phyloP scores from a whole-genome alignment of 23 tunicate species.

The Oikopleura dioica region DNA sequence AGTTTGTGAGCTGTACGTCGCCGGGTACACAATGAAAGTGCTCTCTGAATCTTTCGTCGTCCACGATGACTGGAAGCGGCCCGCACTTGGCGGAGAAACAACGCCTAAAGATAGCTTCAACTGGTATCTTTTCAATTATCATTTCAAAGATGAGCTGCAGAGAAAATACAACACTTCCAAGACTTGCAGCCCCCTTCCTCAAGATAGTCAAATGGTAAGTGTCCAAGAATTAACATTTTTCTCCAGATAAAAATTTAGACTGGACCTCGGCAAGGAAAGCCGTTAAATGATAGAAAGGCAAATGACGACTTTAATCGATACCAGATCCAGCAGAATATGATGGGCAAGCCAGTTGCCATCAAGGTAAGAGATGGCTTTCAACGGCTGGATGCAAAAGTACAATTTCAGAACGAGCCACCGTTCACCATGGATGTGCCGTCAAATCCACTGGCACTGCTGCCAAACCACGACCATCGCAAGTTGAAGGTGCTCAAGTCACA shows the following conservation, averaged over 20 bases:
- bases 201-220: not conserved
- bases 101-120: constrained; percentile 21
- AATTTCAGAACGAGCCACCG: not conserved
- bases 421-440: not conserved
- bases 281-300: not conserved
- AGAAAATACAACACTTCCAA: constrained; percentile 54
- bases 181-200: constrained; percentile 44
- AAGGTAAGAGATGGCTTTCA: too few relatives aligned
- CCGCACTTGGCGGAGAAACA: not conserved
- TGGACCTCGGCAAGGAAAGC: constrained; percentile 3
- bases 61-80: constrained; percentile 45
- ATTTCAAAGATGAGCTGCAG: constrained; percentile 44
- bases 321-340: not conserved
- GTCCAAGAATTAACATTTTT: not conserved
- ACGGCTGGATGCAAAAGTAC: too few relatives aligned
- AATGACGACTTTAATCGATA: constrained; percentile 12
- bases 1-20: constrained; percentile 49
- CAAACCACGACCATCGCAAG: not conserved
- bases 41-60: constrained; percentile 44
- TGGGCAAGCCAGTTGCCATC: constrained; percentile 2
- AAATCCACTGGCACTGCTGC: not conserved
- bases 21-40: constrained; percentile 31
- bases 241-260: too few relatives aligned
- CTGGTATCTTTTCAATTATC: constrained; percentile 94
- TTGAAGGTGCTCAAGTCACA: too few relatives aligned